These are phyloP conservation scores for Shinisaurus crocodilurus DNA, from an alignment of 2,113 vertebrate genomes.

Conservation along the genomic window DNA sequence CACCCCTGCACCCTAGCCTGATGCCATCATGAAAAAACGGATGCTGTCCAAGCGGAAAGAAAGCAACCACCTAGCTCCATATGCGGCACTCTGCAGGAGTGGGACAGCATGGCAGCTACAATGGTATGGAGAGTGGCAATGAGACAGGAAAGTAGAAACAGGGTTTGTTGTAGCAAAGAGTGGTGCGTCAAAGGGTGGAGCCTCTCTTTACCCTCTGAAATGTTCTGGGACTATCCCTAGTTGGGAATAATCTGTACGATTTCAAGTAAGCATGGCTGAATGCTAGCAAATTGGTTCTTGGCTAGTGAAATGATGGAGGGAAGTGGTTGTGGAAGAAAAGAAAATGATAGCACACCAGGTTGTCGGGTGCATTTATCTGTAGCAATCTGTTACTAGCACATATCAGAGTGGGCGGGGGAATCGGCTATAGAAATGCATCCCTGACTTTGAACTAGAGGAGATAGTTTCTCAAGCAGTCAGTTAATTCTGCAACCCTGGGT, in stretches of 20 bases:
- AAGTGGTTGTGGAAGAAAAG: conserved; percentile 7
- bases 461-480: neutral
- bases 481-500: conserved; percentile 12
- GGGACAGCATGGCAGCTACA: neutral
- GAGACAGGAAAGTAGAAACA: neutral
- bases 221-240: too few relatives aligned
- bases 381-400: neutral
- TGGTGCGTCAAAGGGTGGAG: neutral
- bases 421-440: neutral
- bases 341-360: neutral
- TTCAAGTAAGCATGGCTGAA: conserved; percentile 1
- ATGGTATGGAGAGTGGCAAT: neutral
- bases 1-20: neutral
- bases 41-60: neutral
- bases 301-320: neutral
- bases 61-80: neutral
- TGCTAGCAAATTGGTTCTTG: conserved; percentile 26
- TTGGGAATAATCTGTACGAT: neutral
- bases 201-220: neutral
- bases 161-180: neutral
- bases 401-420: neutral
- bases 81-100: neutral
- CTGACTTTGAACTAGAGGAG: neutral
- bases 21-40: neutral
- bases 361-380: neutral